Base-by-base conservation (phyloP, 2,888 invertebrate genomes). In the Antheraea assamensis region DNA sequence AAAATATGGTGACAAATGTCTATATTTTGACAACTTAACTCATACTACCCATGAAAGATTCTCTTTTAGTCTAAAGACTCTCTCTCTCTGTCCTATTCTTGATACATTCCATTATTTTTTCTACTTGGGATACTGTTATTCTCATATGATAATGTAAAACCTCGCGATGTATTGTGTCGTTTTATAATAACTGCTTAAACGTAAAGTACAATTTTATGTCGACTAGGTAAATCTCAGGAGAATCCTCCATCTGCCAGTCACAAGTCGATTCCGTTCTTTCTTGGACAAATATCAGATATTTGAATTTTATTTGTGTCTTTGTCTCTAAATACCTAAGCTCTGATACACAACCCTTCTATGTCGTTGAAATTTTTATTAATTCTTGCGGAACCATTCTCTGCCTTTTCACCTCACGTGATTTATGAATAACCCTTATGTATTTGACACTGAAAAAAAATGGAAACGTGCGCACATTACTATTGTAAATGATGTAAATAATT, bases 401-500 rank as follows among this genome's bases (percentile, higher is more conserved):
- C 42, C 10, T 42, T 42, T 42, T 13, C 1, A 42, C 42, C 7
- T 42, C 42, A 42, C 42, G 42, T 21, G 3, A 21, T 58, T 58
- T 21, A 2, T 24, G 13, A 13, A 42, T 13, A 13, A 13, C 13
- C 42, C 19, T 58, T 2, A 5, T 7, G 8, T 58, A 13, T 58
- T 15, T 30, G 30, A 30, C 5, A 1, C 27, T 17, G 30, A 30
- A 64, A 64, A 27, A 30, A 64, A 30, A 64, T 64, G 21, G n/a
- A 68, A 68, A n/a, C 35, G 35, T 68, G 68, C 21, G 68, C 3
- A 68, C 24, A n/a, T 68, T 35, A 8, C n/a, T 68, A 10, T 68
- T 68, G 68, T 68, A 68, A 35, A 68, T 68, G 31, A 0, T 68
- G 68, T 68, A 68, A 35, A 68, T 68, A 68, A 35, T 10, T 42